phyloP scores from a whole-genome alignment of 2,797 vertebrate species.

The Pipistrellus pygmaeus region DNA sequence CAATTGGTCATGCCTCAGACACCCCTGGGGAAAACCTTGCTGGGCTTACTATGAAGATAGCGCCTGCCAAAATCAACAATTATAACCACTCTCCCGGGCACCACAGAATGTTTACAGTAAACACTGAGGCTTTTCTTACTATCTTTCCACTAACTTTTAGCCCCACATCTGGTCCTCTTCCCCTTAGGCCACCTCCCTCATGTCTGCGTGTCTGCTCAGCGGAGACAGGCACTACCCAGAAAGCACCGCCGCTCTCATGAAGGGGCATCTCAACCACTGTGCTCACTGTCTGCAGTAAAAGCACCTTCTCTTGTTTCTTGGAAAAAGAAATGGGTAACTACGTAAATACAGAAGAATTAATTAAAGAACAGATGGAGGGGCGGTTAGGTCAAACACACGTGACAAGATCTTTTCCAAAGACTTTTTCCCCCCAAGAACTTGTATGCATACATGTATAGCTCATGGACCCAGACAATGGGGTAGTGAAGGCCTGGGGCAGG shows the following conservation, averaged over 20 bases:
- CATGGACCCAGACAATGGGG: too few species aligned
- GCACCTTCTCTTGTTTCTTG: slow-evolving; percentile 26
- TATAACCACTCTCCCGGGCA: neutral
- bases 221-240: neutral
- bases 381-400: neutral
- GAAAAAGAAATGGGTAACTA: slow-evolving; percentile 34
- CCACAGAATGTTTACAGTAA: slow-evolving; percentile 2
- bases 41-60: neutral
- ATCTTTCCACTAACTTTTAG: neutral
- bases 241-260: neutral
- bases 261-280: slow-evolving; percentile 37
- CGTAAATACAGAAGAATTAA: slow-evolving; percentile 10
- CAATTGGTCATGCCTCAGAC: neutral
- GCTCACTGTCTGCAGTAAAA: slow-evolving; percentile 50
- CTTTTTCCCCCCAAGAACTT: too few species aligned
- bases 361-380: slow-evolving; percentile 39
- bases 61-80: neutral
- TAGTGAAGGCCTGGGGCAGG: too few species aligned
- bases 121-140: neutral
- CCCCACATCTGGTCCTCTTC: neutral
- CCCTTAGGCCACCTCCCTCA: neutral
- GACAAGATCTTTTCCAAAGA: slow-evolving; percentile 55
- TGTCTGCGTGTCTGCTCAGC: slow-evolving; percentile 39
- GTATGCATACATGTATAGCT: too few species aligned
- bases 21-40: neutral